Conservation (phyloP, 2,888 invertebrate genomes). For the Hylaea fasciaria region DNA sequence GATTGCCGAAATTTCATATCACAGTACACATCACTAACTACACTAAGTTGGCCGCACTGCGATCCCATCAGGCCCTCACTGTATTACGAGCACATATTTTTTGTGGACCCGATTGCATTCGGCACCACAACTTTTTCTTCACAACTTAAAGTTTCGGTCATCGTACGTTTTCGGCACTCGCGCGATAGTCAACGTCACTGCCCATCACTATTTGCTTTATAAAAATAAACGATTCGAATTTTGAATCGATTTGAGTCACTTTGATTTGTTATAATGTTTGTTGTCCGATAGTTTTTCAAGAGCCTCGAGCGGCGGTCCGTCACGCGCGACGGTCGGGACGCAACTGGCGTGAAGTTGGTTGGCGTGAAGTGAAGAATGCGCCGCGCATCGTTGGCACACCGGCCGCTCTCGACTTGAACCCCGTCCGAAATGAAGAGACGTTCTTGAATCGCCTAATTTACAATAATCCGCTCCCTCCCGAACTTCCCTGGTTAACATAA, state of each 20-base stretch:
- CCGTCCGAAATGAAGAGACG: slow-evolving; percentile 69
- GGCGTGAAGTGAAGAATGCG: slow-evolving; percentile 81
- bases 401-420: slow-evolving; percentile 71
- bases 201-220: slow-evolving; percentile 64
- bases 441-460: slow-evolving; percentile 60
- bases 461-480: slow-evolving; percentile 60
- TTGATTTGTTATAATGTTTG: slow-evolving; percentile 73
- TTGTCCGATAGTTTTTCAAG: slow-evolving; percentile 73
- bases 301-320: slow-evolving; percentile 67
- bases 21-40: slow-evolving; percentile 84
- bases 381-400: slow-evolving; percentile 83
- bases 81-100: slow-evolving; percentile 78
- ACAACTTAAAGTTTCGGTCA: slow-evolving; percentile 79
- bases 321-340: slow-evolving; percentile 66
- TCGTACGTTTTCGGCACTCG: slow-evolving; percentile 63
- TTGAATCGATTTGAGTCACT: slow-evolving; percentile 67
- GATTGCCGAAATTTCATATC: slow-evolving; percentile 81
- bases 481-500: slow-evolving; percentile 72
- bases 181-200: slow-evolving; percentile 53
- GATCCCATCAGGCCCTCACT: slow-evolving; percentile 83
- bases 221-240: slow-evolving; percentile 53
- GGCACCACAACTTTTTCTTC: slow-evolving; percentile 78
- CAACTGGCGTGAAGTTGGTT: slow-evolving; percentile 81
- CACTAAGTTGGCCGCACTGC: slow-evolving; percentile 77
- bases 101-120: slow-evolving; percentile 76